A percentile compares a stretch with the other conserved stretches of the same genome.
Conservation (phyloP, 2,797 vertebrate species). For the Typhlichthys eigenmanni region DNA sequence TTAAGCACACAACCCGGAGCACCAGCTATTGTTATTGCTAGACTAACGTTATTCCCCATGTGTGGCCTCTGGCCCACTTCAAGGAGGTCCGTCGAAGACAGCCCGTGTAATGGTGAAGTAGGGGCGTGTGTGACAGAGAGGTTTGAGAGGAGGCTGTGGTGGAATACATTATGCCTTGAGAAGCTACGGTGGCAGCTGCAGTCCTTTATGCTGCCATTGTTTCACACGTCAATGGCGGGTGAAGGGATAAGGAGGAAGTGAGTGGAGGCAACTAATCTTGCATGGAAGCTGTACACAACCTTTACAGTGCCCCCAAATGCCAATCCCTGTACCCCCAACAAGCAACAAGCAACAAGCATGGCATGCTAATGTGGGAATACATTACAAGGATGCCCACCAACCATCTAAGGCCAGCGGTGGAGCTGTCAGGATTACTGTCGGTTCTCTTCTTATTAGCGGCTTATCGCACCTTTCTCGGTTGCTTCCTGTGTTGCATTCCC, state of each 20-base stretch:
- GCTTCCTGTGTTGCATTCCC: conserved; percentile 1
- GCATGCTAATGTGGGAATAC: conserved; percentile 34
- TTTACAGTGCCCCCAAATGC: conserved; percentile 35
- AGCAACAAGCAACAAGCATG: conserved; percentile 19
- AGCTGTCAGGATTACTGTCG: conserved; percentile 19
- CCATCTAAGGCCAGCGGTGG: conserved; percentile 33
- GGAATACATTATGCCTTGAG: conserved; percentile 43
- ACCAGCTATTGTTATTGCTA: conserved; percentile 44
- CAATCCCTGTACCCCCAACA: conserved; percentile 5
- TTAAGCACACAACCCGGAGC: conserved; percentile 19
- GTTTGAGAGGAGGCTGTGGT: conserved; percentile 16
- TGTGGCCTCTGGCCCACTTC: conserved; percentile 42
- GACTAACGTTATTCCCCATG: conserved; percentile 45
- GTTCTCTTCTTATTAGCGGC: background rate
- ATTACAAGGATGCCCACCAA: conserved; percentile 30
- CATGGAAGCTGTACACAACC: background rate
- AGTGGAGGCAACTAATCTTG: background rate
- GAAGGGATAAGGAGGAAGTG: conserved; percentile 1
- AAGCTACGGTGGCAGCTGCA: conserved; percentile 15
- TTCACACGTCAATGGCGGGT: conserved; percentile 22
- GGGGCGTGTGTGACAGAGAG: conserved; percentile 1
- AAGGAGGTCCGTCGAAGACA: conserved; percentile 52
- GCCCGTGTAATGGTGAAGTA: conserved; percentile 27
- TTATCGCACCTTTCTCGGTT: conserved; percentile 8
- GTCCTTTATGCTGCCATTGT: conserved; percentile 34